A percentile compares a stretch with the other conserved stretches of the same genome.
phyloP scores from a whole-genome alignment of 2,797 vertebrate genomes.

The Sciurus vulgaris region DNA sequence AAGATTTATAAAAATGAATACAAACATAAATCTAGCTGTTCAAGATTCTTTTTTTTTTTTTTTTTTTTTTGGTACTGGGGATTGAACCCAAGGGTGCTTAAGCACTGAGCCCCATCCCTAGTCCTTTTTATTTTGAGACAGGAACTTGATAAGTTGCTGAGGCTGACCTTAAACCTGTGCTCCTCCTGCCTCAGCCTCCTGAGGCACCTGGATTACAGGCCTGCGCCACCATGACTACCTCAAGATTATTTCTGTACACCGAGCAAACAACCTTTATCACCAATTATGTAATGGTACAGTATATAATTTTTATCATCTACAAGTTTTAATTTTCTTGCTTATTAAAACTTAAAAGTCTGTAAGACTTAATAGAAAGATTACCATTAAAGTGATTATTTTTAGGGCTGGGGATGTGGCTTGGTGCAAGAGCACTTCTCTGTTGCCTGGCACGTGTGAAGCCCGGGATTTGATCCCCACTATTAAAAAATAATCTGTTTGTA shows the following conservation, averaged over 20 bases:
- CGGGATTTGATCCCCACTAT: background rate
- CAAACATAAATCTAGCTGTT: constrained; percentile 13
- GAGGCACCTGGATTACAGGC: too few species aligned
- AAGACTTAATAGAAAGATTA: constrained; percentile 47
- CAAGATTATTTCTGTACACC: constrained; percentile 30
- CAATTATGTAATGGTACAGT: background rate
- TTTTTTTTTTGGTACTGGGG: too few species aligned
- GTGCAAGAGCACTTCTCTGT: background rate
- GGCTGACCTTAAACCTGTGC: too few species aligned
- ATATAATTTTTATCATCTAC: constrained; percentile 28
- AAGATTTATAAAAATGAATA: background rate
- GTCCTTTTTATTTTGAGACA: too few species aligned
- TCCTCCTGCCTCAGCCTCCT: too few species aligned
- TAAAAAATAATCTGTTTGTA: too few species aligned
- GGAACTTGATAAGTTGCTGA: too few species aligned
- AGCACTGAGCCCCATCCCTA: too few species aligned
- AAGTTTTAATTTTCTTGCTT: constrained; percentile 60
- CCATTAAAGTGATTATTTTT: background rate
- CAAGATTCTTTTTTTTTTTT: background rate
- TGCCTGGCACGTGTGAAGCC: too few species aligned
- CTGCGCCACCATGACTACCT: too few species aligned
- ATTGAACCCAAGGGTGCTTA: too few species aligned
- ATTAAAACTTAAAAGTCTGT: constrained; percentile 37
- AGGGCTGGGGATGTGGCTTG: background rate
- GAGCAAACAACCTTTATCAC: background rate